Evolutionary conservation across 1,140 invertebrate genomes (phyloP).

Genomic region (Zaprionus lachaisei): DNA sequence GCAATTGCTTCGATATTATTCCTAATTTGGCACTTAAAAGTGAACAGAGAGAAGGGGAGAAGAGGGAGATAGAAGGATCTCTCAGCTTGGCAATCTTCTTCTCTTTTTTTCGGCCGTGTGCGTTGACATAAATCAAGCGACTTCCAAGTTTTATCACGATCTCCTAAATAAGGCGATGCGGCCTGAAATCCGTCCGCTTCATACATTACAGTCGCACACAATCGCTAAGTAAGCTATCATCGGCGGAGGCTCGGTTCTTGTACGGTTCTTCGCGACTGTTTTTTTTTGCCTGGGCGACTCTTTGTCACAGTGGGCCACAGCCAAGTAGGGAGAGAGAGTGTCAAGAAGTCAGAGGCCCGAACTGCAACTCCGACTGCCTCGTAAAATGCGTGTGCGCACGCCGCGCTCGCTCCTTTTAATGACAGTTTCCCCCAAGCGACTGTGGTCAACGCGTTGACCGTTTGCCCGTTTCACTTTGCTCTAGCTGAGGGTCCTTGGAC

Average conservation of each 20-base stretch:
- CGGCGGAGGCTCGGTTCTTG: constrained; percentile 60
- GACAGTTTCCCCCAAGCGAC: constrained; percentile 62
- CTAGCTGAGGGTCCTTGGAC: constrained; percentile 3
- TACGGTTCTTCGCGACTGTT: constrained; percentile 11
- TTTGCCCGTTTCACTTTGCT: constrained; percentile 28
- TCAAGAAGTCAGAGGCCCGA: not conserved
- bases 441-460: constrained; percentile 41
- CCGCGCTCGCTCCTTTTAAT: constrained; percentile 75
- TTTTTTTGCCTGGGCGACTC: constrained; percentile 25
- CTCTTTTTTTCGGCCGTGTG: constrained; percentile 41
- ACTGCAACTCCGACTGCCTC: constrained; percentile 43
- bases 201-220: constrained; percentile 69
- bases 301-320: constrained; percentile 63
- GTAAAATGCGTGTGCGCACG: constrained; percentile 83
- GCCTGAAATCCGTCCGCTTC: constrained; percentile 78
- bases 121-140: constrained; percentile 84
- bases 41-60: constrained; percentile 8
- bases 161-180: constrained; percentile 84
- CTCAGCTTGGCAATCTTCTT: not conserved
- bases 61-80: constrained; percentile 3
- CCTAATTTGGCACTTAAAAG: constrained; percentile 80
- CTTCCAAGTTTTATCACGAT: constrained; percentile 84
- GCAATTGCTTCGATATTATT: constrained; percentile 76
- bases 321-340: constrained; percentile 3
- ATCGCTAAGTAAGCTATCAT: constrained; percentile 84